Conservation (phyloP, 2,797 vertebrate genomes). For the Oreortyx pictus region DNA sequence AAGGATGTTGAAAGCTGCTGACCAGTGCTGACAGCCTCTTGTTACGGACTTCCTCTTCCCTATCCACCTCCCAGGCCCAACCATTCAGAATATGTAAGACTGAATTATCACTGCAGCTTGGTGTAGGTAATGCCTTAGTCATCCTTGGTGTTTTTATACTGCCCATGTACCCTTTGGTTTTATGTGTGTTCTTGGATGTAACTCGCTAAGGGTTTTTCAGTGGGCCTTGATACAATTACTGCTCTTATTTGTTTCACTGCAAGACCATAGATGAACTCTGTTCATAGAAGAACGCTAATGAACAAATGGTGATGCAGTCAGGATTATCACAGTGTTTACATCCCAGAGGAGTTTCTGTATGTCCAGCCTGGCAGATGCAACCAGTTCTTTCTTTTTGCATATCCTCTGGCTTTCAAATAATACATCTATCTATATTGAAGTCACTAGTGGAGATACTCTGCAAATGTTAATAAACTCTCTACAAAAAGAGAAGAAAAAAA, state of each 20-base stretch:
- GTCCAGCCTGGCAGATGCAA: constrained; percentile 92
- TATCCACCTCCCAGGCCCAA: rapidly evolving
- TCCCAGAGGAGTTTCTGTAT: constrained; percentile 96
- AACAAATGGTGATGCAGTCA: constrained; percentile 86
- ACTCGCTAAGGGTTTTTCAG: constrained; percentile 94
- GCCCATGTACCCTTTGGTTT: constrained; percentile 93
- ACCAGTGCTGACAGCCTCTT: background rate
- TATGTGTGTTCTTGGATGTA: constrained; percentile 92
- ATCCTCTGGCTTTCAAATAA: constrained; percentile 90
- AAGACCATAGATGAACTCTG: constrained; percentile 96
- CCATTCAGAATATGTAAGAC: background rate
- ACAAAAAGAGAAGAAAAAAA: background rate
- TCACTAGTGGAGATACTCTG: background rate
- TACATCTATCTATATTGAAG: background rate
- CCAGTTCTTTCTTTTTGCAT: constrained; percentile 94
- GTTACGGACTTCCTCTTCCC: background rate
- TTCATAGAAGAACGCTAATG: constrained; percentile 89
- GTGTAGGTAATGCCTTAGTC: background rate
- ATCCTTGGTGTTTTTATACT: constrained; percentile 83
- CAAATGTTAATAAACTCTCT: background rate
- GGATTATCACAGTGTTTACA: constrained; percentile 92
- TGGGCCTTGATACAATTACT: constrained; percentile 93
- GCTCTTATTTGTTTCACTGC: constrained; percentile 96
- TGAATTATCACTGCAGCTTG: background rate
- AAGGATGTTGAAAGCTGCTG: background rate